Percentiles rank a stretch among this genome's conserved stretches.
These are phyloP conservation scores for Antennarius striatus DNA, from an alignment of 2,113 vertebrate species.

Conservation along the genomic window DNA sequence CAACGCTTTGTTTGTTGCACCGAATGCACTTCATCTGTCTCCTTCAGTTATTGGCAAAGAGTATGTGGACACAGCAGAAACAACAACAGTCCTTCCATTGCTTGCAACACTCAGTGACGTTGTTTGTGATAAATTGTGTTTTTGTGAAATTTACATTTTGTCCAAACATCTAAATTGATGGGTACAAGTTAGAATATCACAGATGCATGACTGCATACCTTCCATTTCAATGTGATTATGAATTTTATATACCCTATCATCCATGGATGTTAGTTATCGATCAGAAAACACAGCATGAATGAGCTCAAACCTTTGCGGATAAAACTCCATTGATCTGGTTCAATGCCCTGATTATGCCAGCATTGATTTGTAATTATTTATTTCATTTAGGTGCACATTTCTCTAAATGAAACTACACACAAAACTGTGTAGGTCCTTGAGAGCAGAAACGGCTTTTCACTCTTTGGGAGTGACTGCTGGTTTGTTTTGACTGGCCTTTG, in stretches of 20 bases:
- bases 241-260: background rate
- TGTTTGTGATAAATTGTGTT: constrained; percentile 12
- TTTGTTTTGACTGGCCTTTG: constrained; percentile 63
- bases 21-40: constrained; percentile 41
- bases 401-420: constrained; percentile 7
- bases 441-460: constrained; percentile 48
- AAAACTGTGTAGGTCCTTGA: background rate
- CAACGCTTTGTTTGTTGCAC: constrained; percentile 48
- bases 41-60: constrained; percentile 32
- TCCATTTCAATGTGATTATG: background rate
- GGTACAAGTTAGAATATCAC: background rate
- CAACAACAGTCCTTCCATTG: constrained; percentile 20
- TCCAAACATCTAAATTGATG: constrained; percentile 1
- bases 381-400: background rate
- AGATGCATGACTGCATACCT: background rate
- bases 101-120: constrained; percentile 1
- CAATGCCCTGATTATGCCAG: background rate
- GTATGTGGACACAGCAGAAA: constrained; percentile 33
- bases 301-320: no score
- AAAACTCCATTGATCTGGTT: no score
- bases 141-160: constrained; percentile 12
- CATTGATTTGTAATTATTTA: background rate
- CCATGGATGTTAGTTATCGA: background rate
- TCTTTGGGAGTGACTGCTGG: constrained; percentile 49
- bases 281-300: background rate